Evolutionary conservation across 1,140 invertebrate genomes (phyloP), one percentile per base, ranked within the genome.

Genomic region (Ectropis grisescens): DNA sequence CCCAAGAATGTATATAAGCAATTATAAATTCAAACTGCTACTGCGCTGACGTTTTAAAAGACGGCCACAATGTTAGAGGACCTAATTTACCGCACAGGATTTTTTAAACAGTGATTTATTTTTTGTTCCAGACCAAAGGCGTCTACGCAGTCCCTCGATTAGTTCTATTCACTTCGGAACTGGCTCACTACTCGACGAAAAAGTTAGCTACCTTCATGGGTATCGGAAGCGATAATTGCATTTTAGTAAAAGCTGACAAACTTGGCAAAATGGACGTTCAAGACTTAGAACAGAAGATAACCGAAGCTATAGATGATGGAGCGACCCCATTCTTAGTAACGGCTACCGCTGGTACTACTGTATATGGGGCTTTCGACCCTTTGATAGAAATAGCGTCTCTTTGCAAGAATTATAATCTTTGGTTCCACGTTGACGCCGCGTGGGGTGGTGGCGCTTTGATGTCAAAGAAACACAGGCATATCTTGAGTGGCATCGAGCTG

Each of bases 341-440:
- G 7, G 94, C 94, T 0, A 98, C 95, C 0, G 88, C 93, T 25
- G 96, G 96, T 19, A 94, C 90, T 0, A 92, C 90, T 37, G 84
- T 96, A 0, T 79, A 91, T 23, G 95, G 96, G 0, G 95, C 96
- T 0, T 98, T 92, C 53, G 97, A 99, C 80, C 95, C 96, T 1
- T 59, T 99, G 7, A 76, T 86, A 2, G 82, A 89, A 11, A 91
- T 98, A 26, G 90, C 92, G 0, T 88, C 89, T 13, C 58, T 98
- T 4, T 98, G 96, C 60, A 70, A 89, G 41, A 89, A 93, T 58
- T 88, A 95, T 53, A 87, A 89, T 2, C 66, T 98, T 33, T 99
- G 97, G 97, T 78, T 98, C 14, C 97, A 99, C 64, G 94, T 98
- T 1, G 97, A 99, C 64, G 96, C 95, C 1, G 96, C 96, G 2